Evolutionary conservation across 2,888 invertebrate species (phyloP), one percentile per base, ranked within the genome.

Genomic region (Drosophila paranaensis): DNA sequence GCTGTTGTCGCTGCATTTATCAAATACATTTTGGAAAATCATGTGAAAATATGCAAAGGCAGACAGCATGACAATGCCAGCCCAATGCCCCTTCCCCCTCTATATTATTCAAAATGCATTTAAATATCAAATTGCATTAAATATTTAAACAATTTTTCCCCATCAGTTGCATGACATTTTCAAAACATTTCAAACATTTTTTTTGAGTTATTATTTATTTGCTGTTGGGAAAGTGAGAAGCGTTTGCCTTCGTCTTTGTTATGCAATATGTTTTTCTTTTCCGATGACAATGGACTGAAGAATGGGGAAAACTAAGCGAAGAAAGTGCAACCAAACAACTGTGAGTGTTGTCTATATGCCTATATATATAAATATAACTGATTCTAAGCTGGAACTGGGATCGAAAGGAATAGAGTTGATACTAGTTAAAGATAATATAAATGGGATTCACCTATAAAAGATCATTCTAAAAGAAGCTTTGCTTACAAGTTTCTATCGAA

Each of bases 21-120:
- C 43, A 43, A 43, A 43, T 43, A 85, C 85, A 76, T 72, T 82
- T 82, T 60, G 20, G 45, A 50, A 79, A 71, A 79, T 68, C 75
- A 76, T 76, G 76, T 77, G 76, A 76, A 76, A 74, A 65, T 65
- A 74, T 76, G 60, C 45, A 9, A 60, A 35, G 43, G 30, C 20
- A 60, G 37, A 58, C 57, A 84, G 69, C 75, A 84, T 84, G 82
- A 87, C 86, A 83, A 87, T 74, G 74, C 35, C 76, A 82, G 27
- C 72, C 71, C 75, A 73, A 79, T 69, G 2, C 20, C 20, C 20
- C 20, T 20, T 20, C 20, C 20, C 20, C 20, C 20, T 20, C 20
- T 74, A 84, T 79, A 40, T 81, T 81, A 82, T 84, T 79, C 69
- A 74, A 83, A 83, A 71, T 74, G 82, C 82, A 81, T 83, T 65